Evolutionary conservation across 2,888 invertebrate species (phyloP), one percentile per base, ranked within the genome.

Genomic region (Cremastinae sp.): DNA sequence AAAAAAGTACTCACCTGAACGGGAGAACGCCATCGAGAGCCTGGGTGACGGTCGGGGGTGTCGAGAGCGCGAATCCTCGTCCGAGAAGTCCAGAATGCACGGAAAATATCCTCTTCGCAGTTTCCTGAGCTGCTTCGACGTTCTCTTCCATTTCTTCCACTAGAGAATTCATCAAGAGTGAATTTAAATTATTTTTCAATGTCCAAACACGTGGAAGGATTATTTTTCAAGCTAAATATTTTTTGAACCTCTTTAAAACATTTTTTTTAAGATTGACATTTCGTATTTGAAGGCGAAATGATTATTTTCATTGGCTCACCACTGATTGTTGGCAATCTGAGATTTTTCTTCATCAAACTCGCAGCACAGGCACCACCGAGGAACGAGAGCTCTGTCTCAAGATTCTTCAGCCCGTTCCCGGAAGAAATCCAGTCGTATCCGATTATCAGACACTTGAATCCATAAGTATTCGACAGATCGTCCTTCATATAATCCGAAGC

Each of bases 401-500:
- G 90, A 78, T 95, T 94, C 78, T 92, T 92, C 43, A 96, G 89
- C 45, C 88, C 88, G 73, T 87, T 90, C 81, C 91, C 85, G 86
- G 88, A 92, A 87, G 90, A 91, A 90, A 92, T 94, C 94, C 93
- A 97, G 89, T 94, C 97, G 90, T 93, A 97, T 76, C 94, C 98
- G 85, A 95, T 93, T 66, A 95, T 94, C 34, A 96, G 90, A 86
- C 96, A 96, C 78, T 93, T 96, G 92, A 94, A 98, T 82, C 93
- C 96, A 88, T 93, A 97, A 76, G 94, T 94, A 85, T 93, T 93
- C 0, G 94, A 94, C 84, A 95, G 94, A 80, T 96, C 97, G 90
- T 97, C 97, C 85, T 96, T 96, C 76, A 97, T 93, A 89, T 98
- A 98, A 89, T 98, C 95, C 0, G 98, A 96, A 0, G 98, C 97